phyloP scores from a whole-genome alignment of 1,140 invertebrate species.

The Hylyphantes graminicola region DNA sequence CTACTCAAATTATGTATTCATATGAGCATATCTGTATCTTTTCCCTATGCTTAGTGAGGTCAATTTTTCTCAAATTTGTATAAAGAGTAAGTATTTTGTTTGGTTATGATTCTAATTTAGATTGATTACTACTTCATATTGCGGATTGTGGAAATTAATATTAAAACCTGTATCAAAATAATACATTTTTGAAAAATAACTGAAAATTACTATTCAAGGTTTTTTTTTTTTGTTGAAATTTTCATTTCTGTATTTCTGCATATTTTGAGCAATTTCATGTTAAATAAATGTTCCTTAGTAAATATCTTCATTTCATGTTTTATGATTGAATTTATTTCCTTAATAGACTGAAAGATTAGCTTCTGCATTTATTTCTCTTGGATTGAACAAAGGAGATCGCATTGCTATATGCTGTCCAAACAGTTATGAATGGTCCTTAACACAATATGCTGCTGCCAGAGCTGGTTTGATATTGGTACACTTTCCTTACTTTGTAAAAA shows the following conservation, averaged over 20 bases:
- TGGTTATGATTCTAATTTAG: too few relatives aligned
- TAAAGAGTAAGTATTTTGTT: too few relatives aligned
- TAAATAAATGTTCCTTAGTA: neutral
- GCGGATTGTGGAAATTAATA: too few relatives aligned
- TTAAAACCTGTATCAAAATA: neutral
- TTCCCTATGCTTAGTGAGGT: too few relatives aligned
- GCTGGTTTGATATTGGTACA: constrained; percentile 72
- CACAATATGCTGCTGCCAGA: constrained; percentile 81
- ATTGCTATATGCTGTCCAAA: constrained; percentile 93
- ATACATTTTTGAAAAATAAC: constrained; percentile 52
- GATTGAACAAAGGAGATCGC: constrained; percentile 82
- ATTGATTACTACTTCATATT: too few relatives aligned
- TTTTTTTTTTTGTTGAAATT: neutral
- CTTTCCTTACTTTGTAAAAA: too few relatives aligned
- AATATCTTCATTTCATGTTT: neutral
- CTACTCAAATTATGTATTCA: too few relatives aligned
- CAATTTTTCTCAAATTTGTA: too few relatives aligned
- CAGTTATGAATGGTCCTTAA: constrained; percentile 82
- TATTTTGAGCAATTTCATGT: neutral
- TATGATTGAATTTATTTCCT: neutral
- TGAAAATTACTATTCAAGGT: neutral
- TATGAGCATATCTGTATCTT: too few relatives aligned
- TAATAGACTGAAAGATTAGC: constrained; percentile 81
- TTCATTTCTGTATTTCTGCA: too few relatives aligned
- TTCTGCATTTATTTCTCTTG: constrained; percentile 80